Conservation (phyloP, 2,797 vertebrate genomes). For the Aldrovandia affinis region DNA sequence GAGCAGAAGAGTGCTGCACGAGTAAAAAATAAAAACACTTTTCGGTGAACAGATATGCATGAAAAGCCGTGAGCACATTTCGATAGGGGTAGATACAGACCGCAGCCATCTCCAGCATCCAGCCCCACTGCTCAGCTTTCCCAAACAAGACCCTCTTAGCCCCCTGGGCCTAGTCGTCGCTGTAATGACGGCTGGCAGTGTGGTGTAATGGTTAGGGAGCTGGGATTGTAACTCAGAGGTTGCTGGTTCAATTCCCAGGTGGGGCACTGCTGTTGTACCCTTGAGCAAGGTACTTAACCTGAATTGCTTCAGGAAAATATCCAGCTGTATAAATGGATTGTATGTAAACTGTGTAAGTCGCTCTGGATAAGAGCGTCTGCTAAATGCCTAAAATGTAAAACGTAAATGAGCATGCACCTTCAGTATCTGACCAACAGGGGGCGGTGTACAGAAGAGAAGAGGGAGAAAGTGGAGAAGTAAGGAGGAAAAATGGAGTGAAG, state of each 20-base stretch:
- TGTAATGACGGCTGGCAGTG: not conserved
- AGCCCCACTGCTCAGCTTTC: not conserved
- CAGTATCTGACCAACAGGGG: not conserved
- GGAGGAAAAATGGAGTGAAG: constrained; percentile 39
- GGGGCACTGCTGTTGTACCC: too few species aligned
- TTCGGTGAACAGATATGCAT: not conserved
- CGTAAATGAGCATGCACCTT: too few species aligned
- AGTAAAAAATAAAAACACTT: not conserved
- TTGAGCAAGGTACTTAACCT: too few species aligned
- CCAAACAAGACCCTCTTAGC: not conserved
- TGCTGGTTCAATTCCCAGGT: too few species aligned
- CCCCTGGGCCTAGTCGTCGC: constrained; percentile 12
- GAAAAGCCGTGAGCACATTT: not conserved
- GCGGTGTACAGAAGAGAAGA: constrained; percentile 18
- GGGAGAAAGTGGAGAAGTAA: constrained; percentile 20
- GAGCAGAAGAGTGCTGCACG: not conserved
- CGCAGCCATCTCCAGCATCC: not conserved
- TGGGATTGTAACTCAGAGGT: too few species aligned
- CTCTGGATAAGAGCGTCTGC: too few species aligned
- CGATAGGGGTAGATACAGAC: not conserved
- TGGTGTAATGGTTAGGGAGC: not conserved
- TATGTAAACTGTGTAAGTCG: too few species aligned
- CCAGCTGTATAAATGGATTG: too few species aligned
- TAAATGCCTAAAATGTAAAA: too few species aligned
- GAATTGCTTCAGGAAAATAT: too few species aligned